These are phyloP conservation scores for Drosophila elegans DNA, from an alignment of 1,140 invertebrate genomes.

Conservation along the genomic window DNA sequence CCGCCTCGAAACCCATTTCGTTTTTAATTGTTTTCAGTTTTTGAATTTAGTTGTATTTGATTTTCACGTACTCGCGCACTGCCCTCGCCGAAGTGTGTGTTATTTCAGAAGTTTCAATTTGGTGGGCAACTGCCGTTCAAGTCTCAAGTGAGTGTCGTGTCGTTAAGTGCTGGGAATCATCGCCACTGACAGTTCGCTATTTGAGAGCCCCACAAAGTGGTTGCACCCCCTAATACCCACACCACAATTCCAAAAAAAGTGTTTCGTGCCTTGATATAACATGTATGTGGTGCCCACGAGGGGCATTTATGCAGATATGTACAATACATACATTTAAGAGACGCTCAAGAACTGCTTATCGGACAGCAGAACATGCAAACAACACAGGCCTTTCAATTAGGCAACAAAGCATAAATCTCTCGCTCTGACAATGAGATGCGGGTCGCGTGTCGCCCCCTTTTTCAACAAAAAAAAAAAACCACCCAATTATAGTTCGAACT, in stretches of 20 bases:
- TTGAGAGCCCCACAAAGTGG: slow-evolving; percentile 38
- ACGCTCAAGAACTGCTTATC: slow-evolving; percentile 50
- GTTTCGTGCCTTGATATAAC: slow-evolving; percentile 11
- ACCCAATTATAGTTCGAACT: slow-evolving; percentile 8
- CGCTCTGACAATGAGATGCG: slow-evolving; percentile 38
- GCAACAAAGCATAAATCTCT: slow-evolving; percentile 45
- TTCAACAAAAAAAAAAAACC: neutral
- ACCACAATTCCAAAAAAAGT: slow-evolving; percentile 4
- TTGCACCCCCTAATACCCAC: neutral
- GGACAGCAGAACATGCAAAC: slow-evolving; percentile 20
- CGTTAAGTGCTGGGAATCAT: slow-evolving; percentile 49
- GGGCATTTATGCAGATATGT: slow-evolving; percentile 5
- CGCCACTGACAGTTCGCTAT: slow-evolving; percentile 43
- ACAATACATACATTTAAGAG: neutral
- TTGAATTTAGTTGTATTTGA: slow-evolving; percentile 80
- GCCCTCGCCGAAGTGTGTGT: slow-evolving; percentile 49
- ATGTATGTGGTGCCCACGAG: slow-evolving; percentile 21
- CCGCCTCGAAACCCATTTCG: slow-evolving; percentile 67
- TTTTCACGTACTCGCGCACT: slow-evolving; percentile 73
- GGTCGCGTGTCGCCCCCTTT: slow-evolving; percentile 38
- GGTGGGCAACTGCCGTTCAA: slow-evolving; percentile 7
- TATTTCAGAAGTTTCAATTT: slow-evolving; percentile 40
- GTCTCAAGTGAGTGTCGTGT: slow-evolving; percentile 50
- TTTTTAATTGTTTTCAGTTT: slow-evolving; percentile 82
- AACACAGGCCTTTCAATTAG: slow-evolving; percentile 65